Percentiles rank a stretch among this genome's conserved stretches.
phyloP scores from a whole-genome alignment of 1,140 invertebrate genomes.

The Fopius arisanus region DNA sequence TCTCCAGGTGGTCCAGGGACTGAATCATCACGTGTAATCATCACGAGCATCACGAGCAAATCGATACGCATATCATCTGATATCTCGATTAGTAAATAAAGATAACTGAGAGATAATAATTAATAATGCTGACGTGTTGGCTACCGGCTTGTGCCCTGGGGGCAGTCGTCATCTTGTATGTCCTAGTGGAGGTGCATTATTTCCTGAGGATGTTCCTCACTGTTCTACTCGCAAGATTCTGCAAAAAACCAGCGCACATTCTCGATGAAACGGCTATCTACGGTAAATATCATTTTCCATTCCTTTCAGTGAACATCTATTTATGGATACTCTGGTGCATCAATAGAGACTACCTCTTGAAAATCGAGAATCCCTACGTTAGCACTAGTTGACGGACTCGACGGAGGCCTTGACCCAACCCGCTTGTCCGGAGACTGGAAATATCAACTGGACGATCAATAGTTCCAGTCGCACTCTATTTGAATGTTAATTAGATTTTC shows the following conservation, averaged over 20 bases:
- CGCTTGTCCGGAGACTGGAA: constrained; percentile 25
- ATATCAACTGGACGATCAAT: background rate
- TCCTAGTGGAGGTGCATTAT: constrained; percentile 73
- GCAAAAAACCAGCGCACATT: constrained; percentile 71
- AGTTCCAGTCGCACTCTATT: background rate
- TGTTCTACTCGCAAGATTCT: constrained; percentile 69
- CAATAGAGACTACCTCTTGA: background rate
- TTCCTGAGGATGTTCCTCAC: constrained; percentile 73
- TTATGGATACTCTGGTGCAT: background rate
- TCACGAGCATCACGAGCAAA: background rate
- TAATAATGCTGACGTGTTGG: constrained; percentile 60
- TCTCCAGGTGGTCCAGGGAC: constrained; percentile 21
- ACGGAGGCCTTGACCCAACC: constrained; percentile 41
- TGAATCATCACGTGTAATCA: background rate
- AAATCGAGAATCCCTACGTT: constrained; percentile 47
- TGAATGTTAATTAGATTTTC: background rate
- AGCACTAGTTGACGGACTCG: constrained; percentile 33
- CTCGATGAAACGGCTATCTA: constrained; percentile 72
- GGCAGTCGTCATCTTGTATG: constrained; percentile 67
- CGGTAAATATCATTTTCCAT: constrained; percentile 60
- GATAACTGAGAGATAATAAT: background rate
- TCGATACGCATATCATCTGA: background rate
- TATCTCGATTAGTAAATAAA: background rate
- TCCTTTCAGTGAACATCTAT: background rate
- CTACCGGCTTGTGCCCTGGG: constrained; percentile 59